Conservation (phyloP, 2,888 invertebrate genomes). For the Byasa hedistus region DNA sequence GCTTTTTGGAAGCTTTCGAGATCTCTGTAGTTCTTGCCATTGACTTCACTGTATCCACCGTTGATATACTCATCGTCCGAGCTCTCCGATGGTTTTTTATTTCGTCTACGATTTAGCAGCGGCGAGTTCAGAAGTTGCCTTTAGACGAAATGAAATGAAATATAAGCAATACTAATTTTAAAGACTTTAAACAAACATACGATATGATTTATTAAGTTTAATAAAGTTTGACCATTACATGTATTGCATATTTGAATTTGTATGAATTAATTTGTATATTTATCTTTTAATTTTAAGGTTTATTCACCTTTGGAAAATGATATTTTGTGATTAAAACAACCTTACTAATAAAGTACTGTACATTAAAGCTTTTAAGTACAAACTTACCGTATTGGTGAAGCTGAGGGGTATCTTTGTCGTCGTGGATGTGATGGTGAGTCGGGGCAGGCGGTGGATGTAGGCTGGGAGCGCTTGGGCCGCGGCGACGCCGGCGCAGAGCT, state of each 20-base stretch:
- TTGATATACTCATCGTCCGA: constrained; percentile 87
- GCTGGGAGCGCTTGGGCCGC: constrained; percentile 86
- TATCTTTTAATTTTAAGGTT: too few relatives aligned
- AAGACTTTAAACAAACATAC: neutral
- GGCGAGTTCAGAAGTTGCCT: constrained; percentile 92
- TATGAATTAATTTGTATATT: too few relatives aligned
- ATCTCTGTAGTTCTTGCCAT: constrained; percentile 88
- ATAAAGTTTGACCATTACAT: too few relatives aligned
- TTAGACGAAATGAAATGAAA: constrained; percentile 22
- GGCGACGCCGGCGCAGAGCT: constrained; percentile 77
- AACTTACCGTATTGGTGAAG: constrained; percentile 81
- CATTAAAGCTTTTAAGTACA: too few relatives aligned
- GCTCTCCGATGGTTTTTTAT: constrained; percentile 88
- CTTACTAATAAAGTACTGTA: too few relatives aligned
- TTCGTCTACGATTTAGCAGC: constrained; percentile 86
- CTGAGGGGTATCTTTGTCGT: constrained; percentile 88
- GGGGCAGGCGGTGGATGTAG: constrained; percentile 82
- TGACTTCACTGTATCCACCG: constrained; percentile 72
- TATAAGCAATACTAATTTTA: neutral
- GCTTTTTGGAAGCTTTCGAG: constrained; percentile 95
- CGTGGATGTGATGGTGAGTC: constrained; percentile 82
- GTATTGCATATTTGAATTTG: too few relatives aligned
- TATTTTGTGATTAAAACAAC: too few relatives aligned
- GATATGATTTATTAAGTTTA: too few relatives aligned
- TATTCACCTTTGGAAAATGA: too few relatives aligned